Evolutionary conservation across 2,888 invertebrate genomes (phyloP), one percentile per base, ranked within the genome.

Genomic region (Ophion ellenae): DNA sequence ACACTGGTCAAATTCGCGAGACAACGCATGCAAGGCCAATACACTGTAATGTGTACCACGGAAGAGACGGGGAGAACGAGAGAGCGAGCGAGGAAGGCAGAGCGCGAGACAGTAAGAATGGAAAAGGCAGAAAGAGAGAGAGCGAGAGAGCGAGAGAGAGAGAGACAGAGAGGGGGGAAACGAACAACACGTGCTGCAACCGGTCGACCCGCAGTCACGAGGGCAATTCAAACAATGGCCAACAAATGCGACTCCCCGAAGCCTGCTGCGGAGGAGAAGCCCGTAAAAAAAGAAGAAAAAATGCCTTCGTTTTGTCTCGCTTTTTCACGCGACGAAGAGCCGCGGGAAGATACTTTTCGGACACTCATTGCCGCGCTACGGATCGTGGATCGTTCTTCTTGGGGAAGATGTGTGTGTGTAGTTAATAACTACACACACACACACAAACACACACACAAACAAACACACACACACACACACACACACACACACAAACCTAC

Each of bases 171-270:
- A 11, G 24, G 57, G 6, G 71, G 53, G 40, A 7, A 10, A 10
- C 2, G n/a, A 45, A 32, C 66, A 79, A 79, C 79, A 83, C 83
- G 79, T 83, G 83, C 75, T 83, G 83, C 36, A 32, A 32, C 32
- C 32, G 32, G 32, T 32, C 71, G 79, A 74, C 73, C 74, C 73
- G 57, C 70, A 79, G 79, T 83, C 83, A 79, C 79, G 79, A 79
- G 79, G 79, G 69, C 83, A 79, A 75, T 67, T 75, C 83, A 53
- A 83, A 78, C 83, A 79, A 83, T 83, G 83, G 67, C 74, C 69
- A 75, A 79, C 83, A 75, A 83, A 83, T 79, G 75, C 75, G 69
- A 74, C 69, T 53, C 66, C n/a, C 40, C 17, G 40, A 79, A 75
- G 74, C 79, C 79, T 47, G 61, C 71, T 59, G 47, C 14, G 32